Evolutionary conservation across 2,888 invertebrate species (phyloP), one percentile per base, ranked within the genome.

Genomic region (Cotesia congregata): DNA sequence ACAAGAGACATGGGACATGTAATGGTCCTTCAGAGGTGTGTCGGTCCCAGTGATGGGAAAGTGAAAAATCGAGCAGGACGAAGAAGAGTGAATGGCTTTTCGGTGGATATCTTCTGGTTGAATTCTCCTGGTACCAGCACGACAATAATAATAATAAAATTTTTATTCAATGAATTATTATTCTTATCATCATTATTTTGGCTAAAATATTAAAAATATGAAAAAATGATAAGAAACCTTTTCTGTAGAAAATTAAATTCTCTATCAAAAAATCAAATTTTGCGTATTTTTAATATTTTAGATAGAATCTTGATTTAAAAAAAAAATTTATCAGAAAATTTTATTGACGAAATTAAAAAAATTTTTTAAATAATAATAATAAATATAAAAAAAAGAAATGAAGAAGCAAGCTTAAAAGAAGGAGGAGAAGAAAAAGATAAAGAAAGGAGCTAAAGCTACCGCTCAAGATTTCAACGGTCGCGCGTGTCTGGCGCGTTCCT

Each of bases 401-500:
- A 50, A 50, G 50, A 50, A 50, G 50, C 50, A 50, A 12, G 12
- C 50, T 50, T 7, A 65, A 65, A 50, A 67, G 40, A 60, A 17
- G 64, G 61, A 72, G 50, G 12, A 50, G 7, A 68, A 72, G 60
- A n/a, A 12, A 41, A 15, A 67, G 17, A 67, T 67, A 67, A 67
- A 67, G 67, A 67, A 67, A 38, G 38, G 67, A 39, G 6, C 61
- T 30, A 38, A 71, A 15, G 61, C 39, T 59, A 39, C 61, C 59
- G 61, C 70, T 69, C 77, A 69, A 78, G 75, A 80, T 74, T 80
- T 77, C 78, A 78, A 80, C 78, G 80, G 80, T 77, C 77, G 80
- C 79, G 79, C 80, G 80, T 79, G 79, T 78, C 79, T 76, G 77
- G 80, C 80, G 77, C 80, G 80, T 79, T 80, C 76, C 80, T 77